Base-by-base conservation (phyloP, 2,113 vertebrate species). In the Diglossa brunneiventris region DNA sequence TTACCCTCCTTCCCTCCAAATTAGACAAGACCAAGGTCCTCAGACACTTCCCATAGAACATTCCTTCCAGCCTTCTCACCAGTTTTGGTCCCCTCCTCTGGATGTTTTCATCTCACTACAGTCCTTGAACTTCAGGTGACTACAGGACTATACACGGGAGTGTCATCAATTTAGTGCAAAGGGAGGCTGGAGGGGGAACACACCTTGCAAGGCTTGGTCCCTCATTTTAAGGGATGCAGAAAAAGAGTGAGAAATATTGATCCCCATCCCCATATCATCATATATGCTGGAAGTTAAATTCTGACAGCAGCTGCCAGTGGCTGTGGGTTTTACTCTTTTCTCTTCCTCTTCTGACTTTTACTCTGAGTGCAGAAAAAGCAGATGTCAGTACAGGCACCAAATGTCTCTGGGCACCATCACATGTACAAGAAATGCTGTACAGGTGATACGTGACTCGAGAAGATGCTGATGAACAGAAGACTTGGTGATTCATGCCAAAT, bases 101-200 rank as follows among this genome's bases (percentile, higher is more conserved):
- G 30, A 42, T 6, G 6, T 8, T 7, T 46, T 59, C 5, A 9
- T 15, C 11, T 31, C 21, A 35, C 30, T 41, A 13, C 14, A 26
- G 19, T 67, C 22, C 28, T 42, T 59, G 21, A 79, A 19, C 35
- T 76, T 33, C n/a, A 35, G 13, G 7, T 35, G 33, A 75, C 52
- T 0, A 0, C 24, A 37, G 31, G 6, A 21, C 13, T 72, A 1
- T 21, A 31, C 33, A 15, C 7, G 17, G 20, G 7, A 68, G 13
- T 17, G 44, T 3, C 22, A 44, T 22, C 28, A 49, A 7, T 78
- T 41, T 42, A 53, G 15, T 1, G 2, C 31, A 64, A 68, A 87
- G 47, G 19, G 39, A 68, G 11, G 46, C 21, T 12, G 10, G 17
- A 83, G 24, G 15, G 18, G 28, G 10, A n/a, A 50, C 2, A 3